These are phyloP conservation scores for Wiebesia pumilae DNA, from an alignment of 1,140 invertebrate species.

Conservation along the genomic window DNA sequence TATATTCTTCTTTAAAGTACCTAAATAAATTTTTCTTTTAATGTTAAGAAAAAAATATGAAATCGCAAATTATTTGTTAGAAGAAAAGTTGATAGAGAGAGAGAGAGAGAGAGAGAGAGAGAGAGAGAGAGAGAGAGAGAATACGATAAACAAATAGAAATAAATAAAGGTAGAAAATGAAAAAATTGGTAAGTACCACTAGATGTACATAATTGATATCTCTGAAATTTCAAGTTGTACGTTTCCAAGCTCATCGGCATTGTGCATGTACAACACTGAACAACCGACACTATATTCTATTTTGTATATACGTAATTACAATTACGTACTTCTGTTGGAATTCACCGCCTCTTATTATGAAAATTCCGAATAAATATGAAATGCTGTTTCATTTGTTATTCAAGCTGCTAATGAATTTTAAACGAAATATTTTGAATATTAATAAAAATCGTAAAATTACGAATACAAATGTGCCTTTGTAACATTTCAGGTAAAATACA, in stretches of 20 bases:
- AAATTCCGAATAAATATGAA: background rate
- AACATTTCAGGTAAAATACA: background rate
- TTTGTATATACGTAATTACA: conserved; percentile 24
- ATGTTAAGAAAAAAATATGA: too few species aligned
- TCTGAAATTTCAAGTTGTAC: conserved; percentile 25
- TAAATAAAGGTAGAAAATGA: too few species aligned
- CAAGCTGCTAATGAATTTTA: background rate
- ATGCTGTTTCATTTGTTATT: background rate
- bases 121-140: too few species aligned
- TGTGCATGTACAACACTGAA: background rate
- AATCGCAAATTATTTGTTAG: too few species aligned
- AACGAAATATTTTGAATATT: conserved; percentile 3
- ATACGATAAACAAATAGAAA: too few species aligned
- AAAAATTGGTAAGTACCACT: too few species aligned
- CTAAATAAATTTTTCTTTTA: too few species aligned
- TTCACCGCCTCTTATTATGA: conserved; percentile 8
- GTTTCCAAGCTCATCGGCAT: conserved; percentile 12
- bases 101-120: too few species aligned
- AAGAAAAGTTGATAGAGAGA: too few species aligned
- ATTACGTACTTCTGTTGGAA: conserved; percentile 16
- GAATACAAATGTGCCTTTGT: too few species aligned
- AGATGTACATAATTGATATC: background rate
- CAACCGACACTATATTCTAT: too few species aligned
- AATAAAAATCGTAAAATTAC: background rate
- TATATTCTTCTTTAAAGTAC: too few species aligned